phyloP scores from a whole-genome alignment of 2,113 vertebrate genomes.

The Scartelaos histophorus region DNA sequence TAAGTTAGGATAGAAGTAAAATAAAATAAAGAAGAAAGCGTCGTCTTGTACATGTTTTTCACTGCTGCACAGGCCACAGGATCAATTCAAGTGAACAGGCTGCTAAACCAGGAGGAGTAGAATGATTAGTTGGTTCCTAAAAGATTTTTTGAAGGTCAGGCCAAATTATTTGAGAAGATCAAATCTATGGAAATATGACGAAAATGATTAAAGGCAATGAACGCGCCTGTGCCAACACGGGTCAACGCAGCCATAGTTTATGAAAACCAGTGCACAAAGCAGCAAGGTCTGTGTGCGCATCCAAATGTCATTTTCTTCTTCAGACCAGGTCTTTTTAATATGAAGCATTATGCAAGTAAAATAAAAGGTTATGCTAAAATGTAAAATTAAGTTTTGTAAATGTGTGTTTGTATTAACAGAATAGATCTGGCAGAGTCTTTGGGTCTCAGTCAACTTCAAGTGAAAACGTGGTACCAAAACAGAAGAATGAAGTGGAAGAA shows the following conservation, averaged over 20 bases:
- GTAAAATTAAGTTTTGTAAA: not conserved
- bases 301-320: no score
- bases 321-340: no score
- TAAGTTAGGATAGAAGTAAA: not conserved
- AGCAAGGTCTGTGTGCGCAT: not conserved
- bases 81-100: no score
- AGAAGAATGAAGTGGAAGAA: slow-evolving; percentile 99
- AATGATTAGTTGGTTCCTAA: not conserved
- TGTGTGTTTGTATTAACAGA: slow-evolving; percentile 73
- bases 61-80: no score
- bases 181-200: not conserved
- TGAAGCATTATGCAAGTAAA: no score
- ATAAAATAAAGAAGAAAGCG: not conserved
- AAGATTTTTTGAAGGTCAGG: not conserved
- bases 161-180: not conserved
- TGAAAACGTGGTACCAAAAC: slow-evolving; percentile 99
- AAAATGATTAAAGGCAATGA: not conserved
- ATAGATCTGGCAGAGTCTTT: slow-evolving; percentile 98
- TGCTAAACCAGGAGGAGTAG: not conserved
- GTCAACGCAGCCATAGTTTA: not conserved
- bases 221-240: no score
- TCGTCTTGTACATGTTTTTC: not conserved
- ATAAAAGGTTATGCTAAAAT: not conserved
- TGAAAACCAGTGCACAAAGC: not conserved
- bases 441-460: slow-evolving; percentile 97